Evolutionary conservation across 92 coral and sea anemone genomes (phyloP).

Genomic region (Parazoanthus darwini): DNA sequence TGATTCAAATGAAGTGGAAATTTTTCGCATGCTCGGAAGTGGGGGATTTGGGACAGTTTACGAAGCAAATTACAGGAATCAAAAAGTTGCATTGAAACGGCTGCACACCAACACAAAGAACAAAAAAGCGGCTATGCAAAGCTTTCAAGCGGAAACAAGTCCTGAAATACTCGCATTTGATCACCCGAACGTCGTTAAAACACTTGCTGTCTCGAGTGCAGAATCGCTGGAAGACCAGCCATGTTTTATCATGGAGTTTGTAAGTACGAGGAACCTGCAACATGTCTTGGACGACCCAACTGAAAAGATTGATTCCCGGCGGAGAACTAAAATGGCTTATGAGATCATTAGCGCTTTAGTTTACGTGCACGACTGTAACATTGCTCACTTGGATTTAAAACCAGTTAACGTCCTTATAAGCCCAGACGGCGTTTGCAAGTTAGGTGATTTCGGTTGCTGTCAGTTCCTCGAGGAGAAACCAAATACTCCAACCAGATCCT

Average conservation of each 20-base stretch:
- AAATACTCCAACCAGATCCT: constrained; percentile 87
- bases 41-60: constrained; percentile 96
- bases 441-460: constrained; percentile 95
- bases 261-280: constrained; percentile 83
- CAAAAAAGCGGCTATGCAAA: constrained; percentile 97
- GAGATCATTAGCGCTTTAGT: constrained; percentile 82
- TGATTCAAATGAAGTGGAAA: constrained; percentile 70
- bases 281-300: constrained; percentile 80
- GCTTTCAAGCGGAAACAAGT: constrained; percentile 86
- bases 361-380: constrained; percentile 71
- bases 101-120: constrained; percentile 94
- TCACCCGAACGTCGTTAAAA: constrained; percentile 87
- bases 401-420: constrained; percentile 84
- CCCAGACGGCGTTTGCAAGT: constrained; percentile 75
- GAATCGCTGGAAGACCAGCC: constrained; percentile 82
- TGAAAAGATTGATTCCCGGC: constrained; percentile 68
- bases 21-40: constrained; percentile 70
- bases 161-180: constrained; percentile 75
- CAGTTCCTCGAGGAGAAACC: constrained; percentile 87
- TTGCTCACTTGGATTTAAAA: constrained; percentile 92
- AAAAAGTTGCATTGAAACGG: constrained; percentile 81
- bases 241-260: constrained; percentile 90
- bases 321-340: constrained; percentile 69
- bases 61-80: constrained; percentile 79
- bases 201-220: constrained; percentile 69